Base-by-base conservation (phyloP, 1,140 invertebrate genomes). In the Macrobrachium rosenbergii region DNA sequence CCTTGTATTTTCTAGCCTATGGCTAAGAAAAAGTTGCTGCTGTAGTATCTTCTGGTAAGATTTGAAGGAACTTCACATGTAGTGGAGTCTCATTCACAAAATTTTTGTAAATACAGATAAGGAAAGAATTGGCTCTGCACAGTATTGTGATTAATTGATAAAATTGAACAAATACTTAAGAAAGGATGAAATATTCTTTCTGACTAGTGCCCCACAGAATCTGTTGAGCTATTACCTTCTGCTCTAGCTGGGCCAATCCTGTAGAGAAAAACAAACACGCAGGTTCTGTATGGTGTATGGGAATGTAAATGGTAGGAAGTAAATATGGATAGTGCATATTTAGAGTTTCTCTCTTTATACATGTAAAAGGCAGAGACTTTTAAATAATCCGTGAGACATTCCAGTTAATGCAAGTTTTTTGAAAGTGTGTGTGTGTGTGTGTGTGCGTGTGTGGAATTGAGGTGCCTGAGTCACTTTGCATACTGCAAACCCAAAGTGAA, bases 1-100 rank as follows among this genome's bases (percentile, higher is more conserved):
- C 87, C 73, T 83, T 88, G 83, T 79, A 83, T 78, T 88, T 88
- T 88, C 78, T 83, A 79, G 82, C 87, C 87, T 43, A 83, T 83
- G 81, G 87, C 81, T 83, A 69, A 83, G 75, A 79, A 83, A 88
- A 83, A 83, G 76, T 81, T 63, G 58, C 67, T 64, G 62, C 73
- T 76, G 81, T 77, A 67, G 37, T 77, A 43, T 77, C 72, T 85
- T 72, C 63, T 69, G 75, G 63, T 69, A 79, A 79, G 63, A 81
- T 79, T 37, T 59, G 64, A 75, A 17, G 43, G 58, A 58, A 62
- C 64, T 72, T 62, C 62, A 67, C 52, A 59, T 67, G 77, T 67
- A 79, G 63, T 86, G 76, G 79, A 87, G 81, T 82, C 85, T 82
- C 85, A 82, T 81, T 82, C 85, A 76, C 78, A 73, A 43, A 52